Evolutionary conservation across 2,113 vertebrate species (phyloP).

Genomic region (Apteryx owenii): DNA sequence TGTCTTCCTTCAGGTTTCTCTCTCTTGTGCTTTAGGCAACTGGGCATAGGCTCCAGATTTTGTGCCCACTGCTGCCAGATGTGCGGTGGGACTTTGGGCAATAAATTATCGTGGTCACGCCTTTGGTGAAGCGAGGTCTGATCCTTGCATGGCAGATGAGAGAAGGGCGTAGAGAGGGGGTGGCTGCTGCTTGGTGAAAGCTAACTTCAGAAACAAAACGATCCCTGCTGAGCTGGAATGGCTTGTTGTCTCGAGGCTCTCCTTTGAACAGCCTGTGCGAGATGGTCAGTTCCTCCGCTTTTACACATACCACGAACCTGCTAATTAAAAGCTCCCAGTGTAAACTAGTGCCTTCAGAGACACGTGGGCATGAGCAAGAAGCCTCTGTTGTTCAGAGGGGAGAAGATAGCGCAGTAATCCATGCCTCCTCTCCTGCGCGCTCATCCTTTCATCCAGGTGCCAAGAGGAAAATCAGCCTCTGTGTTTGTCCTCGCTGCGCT

Average conservation of each 20-base stretch:
- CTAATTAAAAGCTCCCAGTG: neutral
- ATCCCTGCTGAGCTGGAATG: neutral
- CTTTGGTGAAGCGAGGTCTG: neutral
- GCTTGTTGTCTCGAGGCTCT: neutral
- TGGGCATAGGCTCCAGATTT: neutral
- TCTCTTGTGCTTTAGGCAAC: neutral
- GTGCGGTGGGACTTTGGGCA: neutral
- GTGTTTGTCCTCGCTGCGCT: neutral
- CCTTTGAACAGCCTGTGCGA: neutral
- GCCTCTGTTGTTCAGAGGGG: neutral
- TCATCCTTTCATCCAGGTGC: neutral
- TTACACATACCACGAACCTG: neutral
- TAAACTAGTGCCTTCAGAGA: neutral
- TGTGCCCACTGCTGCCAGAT: too few species aligned
- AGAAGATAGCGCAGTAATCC: neutral
- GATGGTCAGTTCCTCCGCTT: neutral
- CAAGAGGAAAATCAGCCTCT: neutral
- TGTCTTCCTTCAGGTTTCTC: too few species aligned
- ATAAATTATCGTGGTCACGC: too few species aligned
- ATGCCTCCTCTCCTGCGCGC: neutral
- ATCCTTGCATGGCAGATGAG: neutral
- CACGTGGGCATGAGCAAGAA: neutral
- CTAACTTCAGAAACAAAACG: neutral
- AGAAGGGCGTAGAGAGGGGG: neutral
- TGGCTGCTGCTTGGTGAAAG: neutral